These are phyloP conservation scores for Rhinogobius similis DNA, from an alignment of 2,113 vertebrate genomes.

Conservation along the genomic window DNA sequence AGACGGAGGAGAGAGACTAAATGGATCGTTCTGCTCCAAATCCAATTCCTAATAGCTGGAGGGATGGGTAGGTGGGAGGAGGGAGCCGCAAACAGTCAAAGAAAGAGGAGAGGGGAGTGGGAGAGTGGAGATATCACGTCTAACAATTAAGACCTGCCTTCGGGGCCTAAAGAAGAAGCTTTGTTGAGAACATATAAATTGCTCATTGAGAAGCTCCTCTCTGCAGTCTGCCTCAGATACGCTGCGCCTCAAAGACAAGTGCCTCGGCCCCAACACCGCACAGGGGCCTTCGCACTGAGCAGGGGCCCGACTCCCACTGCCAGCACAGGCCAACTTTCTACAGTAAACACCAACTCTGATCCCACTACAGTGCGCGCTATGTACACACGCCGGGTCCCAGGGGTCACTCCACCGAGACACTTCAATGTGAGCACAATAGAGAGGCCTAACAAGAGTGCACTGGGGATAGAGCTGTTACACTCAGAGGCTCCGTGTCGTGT, in stretches of 20 bases:
- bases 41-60: constrained; percentile 79
- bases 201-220: constrained; percentile 67
- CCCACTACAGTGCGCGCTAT: constrained; percentile 22
- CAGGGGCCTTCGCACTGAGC: constrained; percentile 28
- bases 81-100: constrained; percentile 63
- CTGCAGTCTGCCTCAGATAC: constrained; percentile 60
- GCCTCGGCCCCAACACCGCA: constrained; percentile 44
- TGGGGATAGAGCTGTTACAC: background rate
- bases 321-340: constrained; percentile 13
- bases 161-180: constrained; percentile 64
- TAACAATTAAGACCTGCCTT: constrained; percentile 78
- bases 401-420: constrained; percentile 29
- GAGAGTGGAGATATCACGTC: constrained; percentile 69
- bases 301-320: constrained; percentile 31
- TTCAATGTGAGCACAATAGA: background rate
- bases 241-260: constrained; percentile 51
- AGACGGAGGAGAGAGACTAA: constrained; percentile 70
- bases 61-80: constrained; percentile 57
- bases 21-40: constrained; percentile 80
- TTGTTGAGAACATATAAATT: constrained; percentile 76
- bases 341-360: constrained; percentile 45
- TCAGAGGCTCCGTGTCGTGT: background rate
- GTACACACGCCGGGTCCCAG: constrained; percentile 14
- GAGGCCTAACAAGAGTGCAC: background rate
- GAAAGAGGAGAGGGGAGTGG: constrained; percentile 52